Conservation (phyloP, 2,113 vertebrate genomes). For the Pyxicephalus adspersus region DNA sequence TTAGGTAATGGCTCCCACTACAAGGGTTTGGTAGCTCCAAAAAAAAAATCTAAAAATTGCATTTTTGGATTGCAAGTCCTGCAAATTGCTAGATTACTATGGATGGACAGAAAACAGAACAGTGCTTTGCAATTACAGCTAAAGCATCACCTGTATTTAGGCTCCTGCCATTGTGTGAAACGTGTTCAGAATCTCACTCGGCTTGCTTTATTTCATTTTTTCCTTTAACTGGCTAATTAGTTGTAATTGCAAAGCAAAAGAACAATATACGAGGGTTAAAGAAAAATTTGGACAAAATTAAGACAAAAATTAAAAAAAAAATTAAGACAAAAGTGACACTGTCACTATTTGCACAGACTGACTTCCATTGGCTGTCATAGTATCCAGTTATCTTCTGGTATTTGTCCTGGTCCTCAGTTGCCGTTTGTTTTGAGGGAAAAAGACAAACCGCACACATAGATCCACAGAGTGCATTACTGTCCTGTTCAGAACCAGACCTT, state of each 20-base stretch:
- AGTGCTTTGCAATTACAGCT: neutral
- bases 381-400: neutral
- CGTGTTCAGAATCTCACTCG: neutral
- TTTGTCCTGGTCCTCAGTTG: slow-evolving; percentile 8
- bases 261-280: neutral
- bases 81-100: too few species aligned
- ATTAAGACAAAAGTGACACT: slow-evolving; percentile 7
- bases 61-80: too few species aligned
- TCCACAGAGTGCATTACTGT: slow-evolving; percentile 13
- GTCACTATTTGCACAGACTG: neutral
- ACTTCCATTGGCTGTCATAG: slow-evolving; percentile 13
- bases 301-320: too few species aligned
- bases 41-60: too few species aligned
- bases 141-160: neutral
- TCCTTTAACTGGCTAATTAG: neutral
- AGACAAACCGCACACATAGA: slow-evolving; percentile 27
- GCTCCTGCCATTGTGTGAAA: neutral
- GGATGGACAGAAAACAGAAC: neutral
- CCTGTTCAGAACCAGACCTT: slow-evolving; percentile 40
- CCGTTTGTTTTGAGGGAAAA: slow-evolving; percentile 27
- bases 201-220: too few species aligned
- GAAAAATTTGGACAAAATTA: neutral
- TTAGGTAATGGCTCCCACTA: too few species aligned
- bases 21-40: too few species aligned
- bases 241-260: neutral